A percentile compares a stretch with the other conserved stretches of the same genome.
Conservation (phyloP, 2,888 invertebrate genomes). For the Priocnemis perturbator region DNA sequence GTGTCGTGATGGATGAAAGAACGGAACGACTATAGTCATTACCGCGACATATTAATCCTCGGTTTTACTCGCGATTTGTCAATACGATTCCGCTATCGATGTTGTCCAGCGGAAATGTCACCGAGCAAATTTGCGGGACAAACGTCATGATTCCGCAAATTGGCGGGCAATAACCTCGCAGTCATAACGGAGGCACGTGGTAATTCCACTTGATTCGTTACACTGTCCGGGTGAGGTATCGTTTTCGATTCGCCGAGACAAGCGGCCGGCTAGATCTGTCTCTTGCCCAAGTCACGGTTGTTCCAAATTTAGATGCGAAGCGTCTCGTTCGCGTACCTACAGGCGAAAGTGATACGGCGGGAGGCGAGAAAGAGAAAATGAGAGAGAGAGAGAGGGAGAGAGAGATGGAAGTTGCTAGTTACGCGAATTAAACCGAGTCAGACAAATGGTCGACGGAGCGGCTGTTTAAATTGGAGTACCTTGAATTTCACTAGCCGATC, state of each 20-base stretch:
- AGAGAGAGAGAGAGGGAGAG: background rate
- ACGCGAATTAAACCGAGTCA: slow-evolving; percentile 15
- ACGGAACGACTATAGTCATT: too few relatives aligned
- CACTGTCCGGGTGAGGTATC: background rate
- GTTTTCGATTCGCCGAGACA: slow-evolving; percentile 25
- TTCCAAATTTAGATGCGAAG: slow-evolving; percentile 29
- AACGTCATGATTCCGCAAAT: too few relatives aligned
- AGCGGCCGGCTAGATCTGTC: slow-evolving; percentile 7
- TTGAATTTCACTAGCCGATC: slow-evolving; percentile 12
- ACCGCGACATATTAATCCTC: too few relatives aligned
- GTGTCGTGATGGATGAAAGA: too few relatives aligned
- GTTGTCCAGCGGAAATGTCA: too few relatives aligned
- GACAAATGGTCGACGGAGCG: slow-evolving; percentile 14
- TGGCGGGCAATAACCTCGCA: too few relatives aligned
- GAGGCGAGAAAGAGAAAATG: too few relatives aligned
- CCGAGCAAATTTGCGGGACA: too few relatives aligned
- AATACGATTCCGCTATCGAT: too few relatives aligned
- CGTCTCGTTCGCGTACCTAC: slow-evolving; percentile 7
- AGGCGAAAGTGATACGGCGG: slow-evolving; percentile 3
- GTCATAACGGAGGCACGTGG: too few relatives aligned
- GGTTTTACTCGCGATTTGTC: too few relatives aligned
- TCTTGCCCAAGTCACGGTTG: slow-evolving; percentile 13
- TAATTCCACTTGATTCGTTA: too few relatives aligned
- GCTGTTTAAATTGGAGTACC: slow-evolving; percentile 17
- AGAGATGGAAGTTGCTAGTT: background rate